Evolutionary conservation across 2,888 invertebrate genomes (phyloP).

Genomic region (Ptilodon capucinus): DNA sequence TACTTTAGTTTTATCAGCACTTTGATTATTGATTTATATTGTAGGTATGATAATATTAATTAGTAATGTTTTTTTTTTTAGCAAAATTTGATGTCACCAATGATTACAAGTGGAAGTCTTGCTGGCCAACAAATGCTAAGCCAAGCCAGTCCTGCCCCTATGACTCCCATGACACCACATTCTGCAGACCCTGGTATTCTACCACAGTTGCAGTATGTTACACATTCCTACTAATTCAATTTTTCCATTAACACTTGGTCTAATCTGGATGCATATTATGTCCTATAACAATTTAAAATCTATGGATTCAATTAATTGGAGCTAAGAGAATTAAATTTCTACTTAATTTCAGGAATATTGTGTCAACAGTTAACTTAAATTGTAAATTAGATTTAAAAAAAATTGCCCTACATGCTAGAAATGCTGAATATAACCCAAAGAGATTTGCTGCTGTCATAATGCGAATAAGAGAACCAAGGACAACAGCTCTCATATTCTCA

Average conservation of each 20-base stretch:
- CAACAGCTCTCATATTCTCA: constrained; percentile 88
- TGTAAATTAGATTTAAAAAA: constrained; percentile 98
- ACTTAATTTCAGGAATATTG: constrained; percentile 93
- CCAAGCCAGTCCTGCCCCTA: constrained; percentile 89
- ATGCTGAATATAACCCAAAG: constrained; percentile 99
- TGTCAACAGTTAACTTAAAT: constrained; percentile 97
- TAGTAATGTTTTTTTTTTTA: constrained; percentile 58
- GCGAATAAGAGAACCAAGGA: constrained; percentile 95
- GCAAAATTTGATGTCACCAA: constrained; percentile 94
- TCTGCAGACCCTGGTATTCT: constrained; percentile 97
- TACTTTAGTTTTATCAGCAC: no score
- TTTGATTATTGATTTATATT: no score
- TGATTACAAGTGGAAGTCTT: constrained; percentile 84
- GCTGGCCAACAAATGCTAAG: constrained; percentile 84
- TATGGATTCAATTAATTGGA: no score
- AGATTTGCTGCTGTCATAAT: constrained; percentile 99
- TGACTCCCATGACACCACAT: constrained; percentile 95
- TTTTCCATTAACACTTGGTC: no score
- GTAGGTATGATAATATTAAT: no score
- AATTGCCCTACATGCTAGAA: constrained; percentile 98
- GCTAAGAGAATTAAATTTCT: constrained; percentile 4
- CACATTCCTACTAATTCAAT: neutral
- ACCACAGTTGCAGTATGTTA: constrained; percentile 93
- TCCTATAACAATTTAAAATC: no score
- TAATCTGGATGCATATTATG: no score